phyloP scores from a whole-genome alignment of 2,888 invertebrate species.

The Synergus umbraculus region DNA sequence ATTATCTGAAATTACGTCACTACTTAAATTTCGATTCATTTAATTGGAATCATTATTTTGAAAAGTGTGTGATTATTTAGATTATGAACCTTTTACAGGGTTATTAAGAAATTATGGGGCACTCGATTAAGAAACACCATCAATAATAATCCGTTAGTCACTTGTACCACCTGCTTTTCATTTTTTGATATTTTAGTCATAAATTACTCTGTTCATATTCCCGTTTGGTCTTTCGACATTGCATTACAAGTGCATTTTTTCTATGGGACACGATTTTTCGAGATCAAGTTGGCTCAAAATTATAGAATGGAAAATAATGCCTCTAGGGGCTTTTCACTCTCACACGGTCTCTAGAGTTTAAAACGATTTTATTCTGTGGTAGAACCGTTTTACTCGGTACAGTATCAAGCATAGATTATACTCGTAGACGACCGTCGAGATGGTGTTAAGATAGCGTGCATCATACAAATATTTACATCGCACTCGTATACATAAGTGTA shows the following conservation, averaged over 20 bases:
- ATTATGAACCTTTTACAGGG: not conserved
- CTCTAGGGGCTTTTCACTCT: conserved; percentile 5
- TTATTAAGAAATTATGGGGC: not conserved
- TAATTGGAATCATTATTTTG: not conserved
- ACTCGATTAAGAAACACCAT: not conserved
- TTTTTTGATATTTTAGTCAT: not conserved
- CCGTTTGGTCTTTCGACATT: not conserved
- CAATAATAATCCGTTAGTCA: not conserved
- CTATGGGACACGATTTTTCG: not conserved
- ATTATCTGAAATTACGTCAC: not conserved
- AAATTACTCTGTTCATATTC: not conserved
- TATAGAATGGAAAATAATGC: conserved; percentile 27
- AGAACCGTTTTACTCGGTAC: conserved; percentile 50
- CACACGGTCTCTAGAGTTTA: not conserved
- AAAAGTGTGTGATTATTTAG: not conserved
- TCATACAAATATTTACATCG: conserved; percentile 64
- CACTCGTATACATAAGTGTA: conserved; percentile 1
- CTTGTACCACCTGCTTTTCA: not conserved
- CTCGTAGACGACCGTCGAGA: conserved; percentile 52
- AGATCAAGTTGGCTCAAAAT: not conserved
- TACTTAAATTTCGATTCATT: not conserved
- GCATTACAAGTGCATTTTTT: not conserved
- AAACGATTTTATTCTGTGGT: conserved; percentile 54
- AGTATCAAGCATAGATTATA: conserved; percentile 58
- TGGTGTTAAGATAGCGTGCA: conserved; percentile 59